A percentile compares a stretch with the other conserved stretches of the same genome.
Conservation (phyloP, 1,140 invertebrate genomes). For the Carcinoscorpius rotundicauda region DNA sequence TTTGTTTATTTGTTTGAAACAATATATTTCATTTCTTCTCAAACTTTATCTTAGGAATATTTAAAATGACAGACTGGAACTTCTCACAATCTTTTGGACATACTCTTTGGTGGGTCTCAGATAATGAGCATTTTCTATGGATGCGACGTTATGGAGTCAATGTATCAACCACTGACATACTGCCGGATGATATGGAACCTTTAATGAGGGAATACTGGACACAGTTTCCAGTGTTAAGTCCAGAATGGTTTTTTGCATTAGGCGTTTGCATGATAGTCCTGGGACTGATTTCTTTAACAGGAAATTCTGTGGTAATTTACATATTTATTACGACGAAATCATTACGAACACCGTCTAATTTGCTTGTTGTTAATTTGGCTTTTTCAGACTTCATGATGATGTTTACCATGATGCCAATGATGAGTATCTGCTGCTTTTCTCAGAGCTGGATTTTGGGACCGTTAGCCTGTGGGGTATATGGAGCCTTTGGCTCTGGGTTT, state of each 20-base stretch:
- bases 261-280: conserved; percentile 58
- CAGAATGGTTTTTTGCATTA: conserved; percentile 60
- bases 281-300: conserved; percentile 51
- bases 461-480: conserved; percentile 67
- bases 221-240: conserved; percentile 60
- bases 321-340: conserved; percentile 63
- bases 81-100: no score
- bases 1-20: no score
- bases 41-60: no score
- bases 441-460: conserved; percentile 75
- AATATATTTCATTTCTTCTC: no score
- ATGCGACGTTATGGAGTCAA: no score
- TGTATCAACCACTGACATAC: no score
- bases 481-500: conserved; percentile 59
- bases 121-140: no score
- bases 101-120: no score
- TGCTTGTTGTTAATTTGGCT: conserved; percentile 70
- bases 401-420: conserved; percentile 59
- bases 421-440: conserved; percentile 64
- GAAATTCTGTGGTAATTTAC: conserved; percentile 74
- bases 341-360: conserved; percentile 66
- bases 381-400: conserved; percentile 81
- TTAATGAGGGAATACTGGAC: conserved; percentile 59
- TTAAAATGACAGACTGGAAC: no score
- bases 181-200: conserved; percentile 53